These are phyloP conservation scores for Zalophus californianus DNA, from an alignment of 2,797 vertebrate genomes.

Conservation along the genomic window DNA sequence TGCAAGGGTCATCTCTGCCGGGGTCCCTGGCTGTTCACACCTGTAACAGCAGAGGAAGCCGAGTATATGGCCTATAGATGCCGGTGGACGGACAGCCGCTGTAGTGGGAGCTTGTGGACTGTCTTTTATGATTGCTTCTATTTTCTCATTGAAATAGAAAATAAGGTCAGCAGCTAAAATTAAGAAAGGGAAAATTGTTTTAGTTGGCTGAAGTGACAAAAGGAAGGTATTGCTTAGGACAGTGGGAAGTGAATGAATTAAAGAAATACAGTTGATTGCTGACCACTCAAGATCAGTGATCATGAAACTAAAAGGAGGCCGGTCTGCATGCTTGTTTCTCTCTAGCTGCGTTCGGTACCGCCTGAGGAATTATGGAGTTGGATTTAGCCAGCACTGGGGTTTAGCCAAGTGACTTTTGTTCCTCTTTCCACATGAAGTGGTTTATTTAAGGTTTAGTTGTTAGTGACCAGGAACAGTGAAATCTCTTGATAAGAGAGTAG, in stretches of 20 bases:
- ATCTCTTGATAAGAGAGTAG: not conserved
- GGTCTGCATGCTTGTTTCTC: not conserved
- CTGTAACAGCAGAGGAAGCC: not conserved
- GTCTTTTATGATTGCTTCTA: conserved; percentile 1
- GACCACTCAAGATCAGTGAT: not conserved
- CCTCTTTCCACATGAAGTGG: not conserved
- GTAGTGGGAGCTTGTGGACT: not conserved
- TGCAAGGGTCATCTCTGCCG: not conserved
- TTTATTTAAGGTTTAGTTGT: not conserved
- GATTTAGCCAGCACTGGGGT: not conserved
- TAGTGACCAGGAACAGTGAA: not conserved
- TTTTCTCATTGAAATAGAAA: conserved; percentile 43
- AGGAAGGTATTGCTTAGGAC: not conserved
- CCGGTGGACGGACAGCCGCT: not conserved
- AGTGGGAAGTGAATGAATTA: not conserved
- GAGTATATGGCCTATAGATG: not conserved
- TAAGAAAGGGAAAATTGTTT: not conserved
- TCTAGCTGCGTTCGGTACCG: not conserved
- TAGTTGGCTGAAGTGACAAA: not conserved
- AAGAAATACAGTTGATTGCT: not conserved
- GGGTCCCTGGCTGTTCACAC: fast-evolving
- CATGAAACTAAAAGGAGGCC: not conserved
- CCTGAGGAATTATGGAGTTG: not conserved
- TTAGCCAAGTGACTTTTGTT: not conserved
- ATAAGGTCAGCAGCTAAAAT: not conserved